Percentiles rank a stretch among this genome's conserved stretches.
phyloP scores from a whole-genome alignment of 2,888 invertebrate genomes.

The Yponomeuta sedellus region DNA sequence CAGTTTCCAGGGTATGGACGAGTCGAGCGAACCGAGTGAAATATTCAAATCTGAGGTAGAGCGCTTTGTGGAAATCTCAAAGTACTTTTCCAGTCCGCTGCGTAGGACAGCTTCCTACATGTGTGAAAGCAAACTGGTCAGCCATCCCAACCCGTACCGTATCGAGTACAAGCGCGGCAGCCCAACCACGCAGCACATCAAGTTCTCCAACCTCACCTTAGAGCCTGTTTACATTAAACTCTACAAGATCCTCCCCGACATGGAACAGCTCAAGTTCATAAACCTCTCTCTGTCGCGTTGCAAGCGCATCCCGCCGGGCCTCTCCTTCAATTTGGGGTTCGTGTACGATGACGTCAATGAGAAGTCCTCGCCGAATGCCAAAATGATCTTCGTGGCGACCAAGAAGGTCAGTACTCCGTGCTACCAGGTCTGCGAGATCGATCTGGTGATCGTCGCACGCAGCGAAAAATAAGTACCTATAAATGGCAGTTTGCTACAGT shows the following conservation, averaged over 20 bases:
- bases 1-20: not conserved
- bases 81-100: slow-evolving; percentile 60
- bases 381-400: slow-evolving; percentile 61
- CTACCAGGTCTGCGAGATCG: slow-evolving; percentile 65
- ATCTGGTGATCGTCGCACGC: slow-evolving; percentile 35
- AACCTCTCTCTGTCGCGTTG: slow-evolving; percentile 52
- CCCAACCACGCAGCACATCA: slow-evolving; percentile 48
- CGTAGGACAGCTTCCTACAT: slow-evolving; percentile 60
- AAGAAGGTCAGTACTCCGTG: slow-evolving; percentile 61
- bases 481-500: too few species aligned
- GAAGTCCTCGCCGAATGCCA: slow-evolving; percentile 40
- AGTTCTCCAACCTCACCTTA: slow-evolving; percentile 53
- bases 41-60: slow-evolving; percentile 49
- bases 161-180: slow-evolving; percentile 54
- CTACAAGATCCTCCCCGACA: slow-evolving; percentile 54
- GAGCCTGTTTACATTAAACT: slow-evolving; percentile 60
- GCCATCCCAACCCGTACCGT: slow-evolving; percentile 49
- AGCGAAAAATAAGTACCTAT: slow-evolving; percentile 32
- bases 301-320: slow-evolving; percentile 58
- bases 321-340: slow-evolving; percentile 54
- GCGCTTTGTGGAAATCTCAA: slow-evolving; percentile 62
- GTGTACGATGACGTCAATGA: slow-evolving; percentile 59
- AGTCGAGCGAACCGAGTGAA: slow-evolving; percentile 23
- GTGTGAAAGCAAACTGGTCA: slow-evolving; percentile 51
- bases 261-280: slow-evolving; percentile 57